Evolutionary conservation across 2,797 vertebrate genomes (phyloP), one percentile per base, ranked within the genome.

Genomic region (Pangasius macronema): DNA sequence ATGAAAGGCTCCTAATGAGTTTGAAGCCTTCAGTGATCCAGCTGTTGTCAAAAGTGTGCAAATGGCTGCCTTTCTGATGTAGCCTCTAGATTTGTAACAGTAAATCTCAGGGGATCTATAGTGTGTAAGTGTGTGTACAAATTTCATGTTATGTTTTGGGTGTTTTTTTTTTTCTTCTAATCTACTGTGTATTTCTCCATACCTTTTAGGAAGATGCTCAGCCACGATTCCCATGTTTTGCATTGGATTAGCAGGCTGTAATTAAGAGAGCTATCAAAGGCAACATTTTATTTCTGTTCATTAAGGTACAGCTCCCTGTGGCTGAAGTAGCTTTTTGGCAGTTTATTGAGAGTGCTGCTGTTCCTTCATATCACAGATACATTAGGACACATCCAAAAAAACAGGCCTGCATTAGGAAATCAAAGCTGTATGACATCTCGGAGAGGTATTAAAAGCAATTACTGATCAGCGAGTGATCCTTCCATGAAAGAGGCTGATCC

Each of bases 1-100:
- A 63, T 73, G 53, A 87, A 88, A 70, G 86, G 81, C 68, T 83
- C 67, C 73, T 88, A 88, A 88, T 87, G 83, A 90, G 76, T 85
- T 86, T 87, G 73, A 90, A 77, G 85, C 76, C 2, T 81, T 75
- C 39, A 73, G 61, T 81, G 85, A 87, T 88, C 85, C 85, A 90
- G 88, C 72, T 53, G 79, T 68, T 82, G 83, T 82, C 53, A 61
- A 67, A 88, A 80, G 39, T 80, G 87, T 88, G 82, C 65, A 80
- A 85, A 88, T 88, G 73, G 77, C 63, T 88, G 81, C 87, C 63
- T 88, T 33, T 85, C 87, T 73, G 33, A 76, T 59, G 39, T 72
- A 55, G n/a, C 80, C 42, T 75, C 3, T 36, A 39, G 55, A 87
- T 49, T 63, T 82, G 68, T 42, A 82, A 73, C 55, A 70, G 30